Percentiles rank a stretch among this genome's conserved stretches.
phyloP scores from a whole-genome alignment of 2,888 invertebrate species.

The Polylopha cassiicola region DNA sequence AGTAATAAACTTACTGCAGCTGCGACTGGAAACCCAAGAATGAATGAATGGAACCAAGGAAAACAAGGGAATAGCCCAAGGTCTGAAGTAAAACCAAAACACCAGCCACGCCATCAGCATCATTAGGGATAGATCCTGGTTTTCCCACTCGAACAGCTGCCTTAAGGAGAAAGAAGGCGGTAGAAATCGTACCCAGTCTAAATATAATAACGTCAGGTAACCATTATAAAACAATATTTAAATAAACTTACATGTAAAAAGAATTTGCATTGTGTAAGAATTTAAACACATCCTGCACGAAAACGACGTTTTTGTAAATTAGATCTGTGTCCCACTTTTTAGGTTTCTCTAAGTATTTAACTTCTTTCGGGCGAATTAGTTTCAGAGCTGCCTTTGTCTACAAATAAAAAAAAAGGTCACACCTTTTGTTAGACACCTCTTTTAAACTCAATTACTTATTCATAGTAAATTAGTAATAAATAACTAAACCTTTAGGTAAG shows the following conservation, averaged over 20 bases:
- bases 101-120: constrained; percentile 46
- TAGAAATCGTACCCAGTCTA: too few species aligned
- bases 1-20: constrained; percentile 29
- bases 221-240: too few species aligned
- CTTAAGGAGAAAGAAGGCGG: constrained; percentile 43
- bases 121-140: constrained; percentile 44
- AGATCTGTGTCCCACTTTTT: constrained; percentile 55
- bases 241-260: constrained; percentile 57
- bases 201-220: too few species aligned
- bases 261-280: constrained; percentile 45
- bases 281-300: constrained; percentile 46
- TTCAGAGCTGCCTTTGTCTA: constrained; percentile 58
- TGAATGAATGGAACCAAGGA: constrained; percentile 46
- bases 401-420: too few species aligned
- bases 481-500: too few species aligned
- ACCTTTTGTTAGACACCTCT: too few species aligned
- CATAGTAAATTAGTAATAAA: too few species aligned
- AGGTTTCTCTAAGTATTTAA: constrained; percentile 50
- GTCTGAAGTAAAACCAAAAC: constrained; percentile 51
- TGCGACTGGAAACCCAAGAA: constrained; percentile 40
- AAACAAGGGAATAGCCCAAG: constrained; percentile 53
- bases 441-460: too few species aligned
- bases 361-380: constrained; percentile 56
- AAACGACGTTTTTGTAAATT: constrained; percentile 56
- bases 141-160: constrained; percentile 62